Percentiles rank a stretch among this genome's conserved stretches.
Evolutionary conservation across 2,888 invertebrate genomes (phyloP).

Genomic region (Camponotus fellah): DNA sequence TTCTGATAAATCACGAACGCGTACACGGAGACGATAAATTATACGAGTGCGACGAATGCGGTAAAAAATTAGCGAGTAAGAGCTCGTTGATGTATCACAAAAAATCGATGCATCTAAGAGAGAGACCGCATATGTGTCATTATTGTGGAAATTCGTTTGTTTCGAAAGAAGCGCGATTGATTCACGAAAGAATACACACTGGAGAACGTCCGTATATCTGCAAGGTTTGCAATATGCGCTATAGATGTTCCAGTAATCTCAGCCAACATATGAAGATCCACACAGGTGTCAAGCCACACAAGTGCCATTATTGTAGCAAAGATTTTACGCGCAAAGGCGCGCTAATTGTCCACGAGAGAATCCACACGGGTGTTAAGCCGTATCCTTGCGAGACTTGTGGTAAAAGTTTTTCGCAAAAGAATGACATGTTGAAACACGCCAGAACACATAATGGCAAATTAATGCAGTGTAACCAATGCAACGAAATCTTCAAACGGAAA

Average conservation of each 20-base stretch:
- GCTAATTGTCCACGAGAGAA: slow-evolving; percentile 80
- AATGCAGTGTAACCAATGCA: slow-evolving; percentile 69
- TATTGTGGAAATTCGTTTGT: slow-evolving; percentile 85
- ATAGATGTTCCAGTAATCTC: slow-evolving; percentile 82
- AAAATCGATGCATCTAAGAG: slow-evolving; percentile 84
- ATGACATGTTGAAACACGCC: slow-evolving; percentile 82
- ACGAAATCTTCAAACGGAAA: slow-evolving; percentile 66
- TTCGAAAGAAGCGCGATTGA: slow-evolving; percentile 84
- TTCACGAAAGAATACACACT: slow-evolving; percentile 85
- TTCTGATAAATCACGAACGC: slow-evolving; percentile 78
- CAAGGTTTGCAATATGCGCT: slow-evolving; percentile 79
- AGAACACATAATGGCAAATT: slow-evolving; percentile 73
- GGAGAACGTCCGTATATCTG: slow-evolving; percentile 82
- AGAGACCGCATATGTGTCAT: slow-evolving; percentile 85
- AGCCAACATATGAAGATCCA: slow-evolving; percentile 82
- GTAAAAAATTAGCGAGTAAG: slow-evolving; percentile 79
- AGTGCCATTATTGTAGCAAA: slow-evolving; percentile 79
- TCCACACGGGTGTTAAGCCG: slow-evolving; percentile 81
- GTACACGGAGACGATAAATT: slow-evolving; percentile 74
- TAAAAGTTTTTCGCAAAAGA: slow-evolving; percentile 80
- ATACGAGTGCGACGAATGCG: slow-evolving; percentile 78
- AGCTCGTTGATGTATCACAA: slow-evolving; percentile 84
- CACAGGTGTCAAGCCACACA: slow-evolving; percentile 75
- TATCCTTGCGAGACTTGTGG: slow-evolving; percentile 79
- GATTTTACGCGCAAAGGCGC: slow-evolving; percentile 80